These are phyloP conservation scores for Leptobrachium ailaonicum DNA, from an alignment of 2,113 vertebrate species.

Conservation along the genomic window DNA sequence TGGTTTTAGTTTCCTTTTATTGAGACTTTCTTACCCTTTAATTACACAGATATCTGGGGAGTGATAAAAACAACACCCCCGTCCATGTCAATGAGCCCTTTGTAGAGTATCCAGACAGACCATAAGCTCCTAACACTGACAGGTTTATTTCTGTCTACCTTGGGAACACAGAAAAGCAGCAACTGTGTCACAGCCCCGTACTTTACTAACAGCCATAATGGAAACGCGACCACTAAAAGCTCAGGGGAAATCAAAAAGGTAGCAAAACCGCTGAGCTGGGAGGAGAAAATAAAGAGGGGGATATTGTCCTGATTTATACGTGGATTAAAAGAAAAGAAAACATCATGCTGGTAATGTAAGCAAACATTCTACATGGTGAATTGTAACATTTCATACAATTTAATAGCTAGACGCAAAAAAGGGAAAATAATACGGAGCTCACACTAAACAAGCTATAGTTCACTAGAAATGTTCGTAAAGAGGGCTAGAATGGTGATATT, in stretches of 20 bases:
- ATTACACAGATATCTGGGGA: slow-evolving; percentile 30
- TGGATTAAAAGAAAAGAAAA: too few species aligned
- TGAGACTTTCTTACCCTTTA: slow-evolving; percentile 15
- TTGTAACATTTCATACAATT: too few species aligned
- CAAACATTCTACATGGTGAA: too few species aligned
- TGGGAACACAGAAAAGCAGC: slow-evolving; percentile 14
- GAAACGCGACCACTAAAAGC: slow-evolving; percentile 9
- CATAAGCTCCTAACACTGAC: slow-evolving; percentile 23
- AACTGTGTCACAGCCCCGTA: slow-evolving; percentile 8
- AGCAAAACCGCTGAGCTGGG: background rate
- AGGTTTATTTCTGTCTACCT: slow-evolving; percentile 41
- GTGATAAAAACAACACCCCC: slow-evolving; percentile 32
- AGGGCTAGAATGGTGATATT: too few species aligned
- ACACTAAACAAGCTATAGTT: too few species aligned
- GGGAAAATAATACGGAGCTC: too few species aligned
- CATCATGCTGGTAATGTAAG: too few species aligned
- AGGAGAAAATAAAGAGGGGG: too few species aligned
- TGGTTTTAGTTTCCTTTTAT: too few species aligned
- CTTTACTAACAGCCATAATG: slow-evolving; percentile 25
- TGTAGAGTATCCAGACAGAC: slow-evolving; percentile 16
- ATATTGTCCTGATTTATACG: too few species aligned
- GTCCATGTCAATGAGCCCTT: slow-evolving; percentile 34
- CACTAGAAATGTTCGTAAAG: too few species aligned
- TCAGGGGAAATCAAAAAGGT: slow-evolving; percentile 38
- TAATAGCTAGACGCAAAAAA: too few species aligned